These are phyloP conservation scores for Cydia splendana DNA, from an alignment of 1,140 invertebrate species.

Conservation along the genomic window DNA sequence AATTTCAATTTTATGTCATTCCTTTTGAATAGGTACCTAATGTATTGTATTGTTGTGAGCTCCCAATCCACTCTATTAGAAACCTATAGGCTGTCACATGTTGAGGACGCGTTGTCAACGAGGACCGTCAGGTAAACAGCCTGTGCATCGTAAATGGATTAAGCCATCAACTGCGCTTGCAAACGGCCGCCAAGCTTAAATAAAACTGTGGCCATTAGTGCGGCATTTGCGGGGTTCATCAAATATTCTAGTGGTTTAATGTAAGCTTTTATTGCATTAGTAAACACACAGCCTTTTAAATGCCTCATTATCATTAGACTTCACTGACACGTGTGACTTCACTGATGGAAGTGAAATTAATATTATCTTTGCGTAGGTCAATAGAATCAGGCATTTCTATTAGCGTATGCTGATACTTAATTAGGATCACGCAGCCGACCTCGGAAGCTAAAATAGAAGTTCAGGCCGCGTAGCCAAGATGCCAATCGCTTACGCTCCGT, in stretches of 20 bases:
- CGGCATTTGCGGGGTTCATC: background rate
- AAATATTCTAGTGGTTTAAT: conserved; percentile 5
- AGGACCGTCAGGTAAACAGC: background rate
- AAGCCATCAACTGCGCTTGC: conserved; percentile 17
- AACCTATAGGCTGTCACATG: background rate
- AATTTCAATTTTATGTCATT: too few relatives aligned
- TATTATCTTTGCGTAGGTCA: too few relatives aligned
- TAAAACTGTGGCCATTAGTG: conserved; percentile 13
- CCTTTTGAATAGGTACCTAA: background rate
- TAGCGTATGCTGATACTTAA: too few relatives aligned
- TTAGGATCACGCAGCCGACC: background rate
- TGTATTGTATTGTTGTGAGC: background rate
- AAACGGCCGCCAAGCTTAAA: conserved; percentile 8
- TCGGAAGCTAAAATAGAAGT: background rate
- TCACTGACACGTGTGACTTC: background rate
- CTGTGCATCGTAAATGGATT: conserved; percentile 8
- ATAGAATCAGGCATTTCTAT: background rate
- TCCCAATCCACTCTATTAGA: conserved; percentile 6
- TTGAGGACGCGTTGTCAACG: conserved; percentile 2
- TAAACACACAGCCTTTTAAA: background rate
- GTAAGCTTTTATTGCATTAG: conserved; percentile 17
- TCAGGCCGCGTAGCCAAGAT: too few relatives aligned
- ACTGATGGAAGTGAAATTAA: too few relatives aligned
- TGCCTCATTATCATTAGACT: background rate
- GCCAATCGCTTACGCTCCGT: too few relatives aligned